Base-by-base conservation (phyloP, 2,797 vertebrate genomes). In the Clarias pachynema region DNA sequence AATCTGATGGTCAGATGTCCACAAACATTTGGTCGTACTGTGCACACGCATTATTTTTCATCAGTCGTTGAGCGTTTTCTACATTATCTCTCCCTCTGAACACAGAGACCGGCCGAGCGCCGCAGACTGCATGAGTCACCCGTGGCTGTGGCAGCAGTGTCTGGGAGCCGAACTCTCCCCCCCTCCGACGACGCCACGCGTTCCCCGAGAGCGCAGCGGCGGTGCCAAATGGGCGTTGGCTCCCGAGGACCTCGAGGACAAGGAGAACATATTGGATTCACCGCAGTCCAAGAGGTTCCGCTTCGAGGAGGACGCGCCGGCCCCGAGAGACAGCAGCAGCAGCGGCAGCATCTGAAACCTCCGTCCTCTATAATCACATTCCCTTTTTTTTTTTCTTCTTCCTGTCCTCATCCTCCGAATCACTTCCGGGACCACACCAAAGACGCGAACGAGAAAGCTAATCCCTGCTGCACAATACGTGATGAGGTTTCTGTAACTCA, bases 191-290 rank as follows among this genome's bases (percentile, higher is more conserved):
- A 53, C 86, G 31, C 85, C 89, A 34, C 92, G 93, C 29, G 4
- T 85, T 14, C 18, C 78, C 59, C 91, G 95, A 10, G 97, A 97
- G 56, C 87, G 94, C 86, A 95, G 92, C 89, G 91, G 90, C 0
- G 95, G 92, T 62, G 69, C 80, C 8, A 97, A 96, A 88, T 91
- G 95, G 90, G 88, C 92, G 0, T 95, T 95, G 56, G 96, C 93
- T 0, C 94, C 93, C 0, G 94, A 95, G 2, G 90, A 96, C 89
- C 94, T 88, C 0, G 97, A 98, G 60, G 97, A 99, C 94, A 99
- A 99, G 90, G 97, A 99, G 91, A 99, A 99, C 92, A 95, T 98
- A 89, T 94, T 95, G 56, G 97, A 98, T 84, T 96, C 95, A 0
- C 92, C 94, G 0, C 94, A 96, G 0, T 93, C 95, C 22, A 99